Evolutionary conservation across 2,797 vertebrate genomes (phyloP).

Genomic region (Setipinna tenuifilis): DNA sequence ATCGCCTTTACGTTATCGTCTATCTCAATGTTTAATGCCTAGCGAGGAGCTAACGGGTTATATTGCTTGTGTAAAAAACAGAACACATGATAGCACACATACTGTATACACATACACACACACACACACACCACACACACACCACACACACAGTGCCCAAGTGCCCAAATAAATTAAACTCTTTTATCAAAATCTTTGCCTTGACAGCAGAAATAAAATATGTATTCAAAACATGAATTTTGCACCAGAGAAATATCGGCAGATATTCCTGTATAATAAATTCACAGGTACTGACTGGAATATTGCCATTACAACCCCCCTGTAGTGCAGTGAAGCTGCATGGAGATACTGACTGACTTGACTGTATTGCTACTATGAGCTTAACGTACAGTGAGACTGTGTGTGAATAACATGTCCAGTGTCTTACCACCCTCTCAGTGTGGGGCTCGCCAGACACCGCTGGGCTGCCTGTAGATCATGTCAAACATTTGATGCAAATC

Average conservation of each 20-base stretch:
- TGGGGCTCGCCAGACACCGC: neutral
- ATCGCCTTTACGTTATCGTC: neutral
- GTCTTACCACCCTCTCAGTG: too few relatives aligned
- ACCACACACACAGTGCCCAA: slow-evolving; percentile 15
- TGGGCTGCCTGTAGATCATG: neutral
- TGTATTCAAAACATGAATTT: neutral
- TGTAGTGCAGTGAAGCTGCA: neutral
- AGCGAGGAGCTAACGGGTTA: neutral
- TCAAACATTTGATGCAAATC: neutral
- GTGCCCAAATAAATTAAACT: neutral
- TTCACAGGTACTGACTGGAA: neutral
- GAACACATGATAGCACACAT: neutral
- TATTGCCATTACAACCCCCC: neutral
- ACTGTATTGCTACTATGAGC: too few relatives aligned
- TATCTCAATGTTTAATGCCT: slow-evolving; percentile 9
- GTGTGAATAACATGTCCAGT: too few relatives aligned
- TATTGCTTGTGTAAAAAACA: neutral
- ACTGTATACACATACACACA: neutral
- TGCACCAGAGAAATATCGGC: neutral
- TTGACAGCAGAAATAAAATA: neutral
- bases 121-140: slow-evolving; percentile 7
- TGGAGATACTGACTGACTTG: too few relatives aligned
- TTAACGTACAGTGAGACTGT: too few relatives aligned
- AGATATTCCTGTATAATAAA: neutral
- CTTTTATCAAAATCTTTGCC: neutral